These are phyloP conservation scores for Watsonalla binaria DNA, from an alignment of 2,888 invertebrate species.

Conservation along the genomic window DNA sequence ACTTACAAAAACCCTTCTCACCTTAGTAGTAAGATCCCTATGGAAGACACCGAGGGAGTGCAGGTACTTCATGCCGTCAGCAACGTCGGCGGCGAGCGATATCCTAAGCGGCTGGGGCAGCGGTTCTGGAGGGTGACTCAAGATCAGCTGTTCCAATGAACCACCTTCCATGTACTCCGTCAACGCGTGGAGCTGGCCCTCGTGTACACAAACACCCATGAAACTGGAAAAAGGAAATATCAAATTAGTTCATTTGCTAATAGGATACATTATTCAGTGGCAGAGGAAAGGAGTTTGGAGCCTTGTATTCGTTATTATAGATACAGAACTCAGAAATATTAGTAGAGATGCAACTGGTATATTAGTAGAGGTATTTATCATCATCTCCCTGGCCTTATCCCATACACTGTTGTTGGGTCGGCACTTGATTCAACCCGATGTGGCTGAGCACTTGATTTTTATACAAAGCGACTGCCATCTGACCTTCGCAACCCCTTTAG, in stretches of 20 bases:
- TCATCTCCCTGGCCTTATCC: too few relatives aligned
- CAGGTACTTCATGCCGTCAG: slow-evolving; percentile 94
- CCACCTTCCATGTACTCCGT: slow-evolving; percentile 98
- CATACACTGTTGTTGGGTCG: too few relatives aligned
- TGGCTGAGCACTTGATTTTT: too few relatives aligned
- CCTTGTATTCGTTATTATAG: too few relatives aligned
- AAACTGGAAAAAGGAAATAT: slow-evolving; percentile 80
- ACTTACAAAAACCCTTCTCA: slow-evolving; percentile 34
- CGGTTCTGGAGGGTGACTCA: slow-evolving; percentile 82
- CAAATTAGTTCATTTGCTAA: too few relatives aligned
- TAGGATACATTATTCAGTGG: too few relatives aligned
- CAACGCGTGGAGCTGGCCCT: slow-evolving; percentile 95
- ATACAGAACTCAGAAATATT: too few relatives aligned
- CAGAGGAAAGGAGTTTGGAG: background rate
- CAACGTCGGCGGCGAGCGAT: slow-evolving; percentile 91
- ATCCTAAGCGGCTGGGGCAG: slow-evolving; percentile 89
- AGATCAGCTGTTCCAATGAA: slow-evolving; percentile 93
- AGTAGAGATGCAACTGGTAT: too few relatives aligned
- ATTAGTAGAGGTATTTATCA: too few relatives aligned
- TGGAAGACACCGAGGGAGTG: slow-evolving; percentile 96
- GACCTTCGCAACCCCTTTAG: too few relatives aligned
- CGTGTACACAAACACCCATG: slow-evolving; percentile 97
- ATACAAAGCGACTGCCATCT: too few relatives aligned
- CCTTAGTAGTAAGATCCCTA: slow-evolving; percentile 96
- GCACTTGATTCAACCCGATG: too few relatives aligned